Conservation (phyloP, 2,797 vertebrate species). For the Gobionotothen gibberifrons region DNA sequence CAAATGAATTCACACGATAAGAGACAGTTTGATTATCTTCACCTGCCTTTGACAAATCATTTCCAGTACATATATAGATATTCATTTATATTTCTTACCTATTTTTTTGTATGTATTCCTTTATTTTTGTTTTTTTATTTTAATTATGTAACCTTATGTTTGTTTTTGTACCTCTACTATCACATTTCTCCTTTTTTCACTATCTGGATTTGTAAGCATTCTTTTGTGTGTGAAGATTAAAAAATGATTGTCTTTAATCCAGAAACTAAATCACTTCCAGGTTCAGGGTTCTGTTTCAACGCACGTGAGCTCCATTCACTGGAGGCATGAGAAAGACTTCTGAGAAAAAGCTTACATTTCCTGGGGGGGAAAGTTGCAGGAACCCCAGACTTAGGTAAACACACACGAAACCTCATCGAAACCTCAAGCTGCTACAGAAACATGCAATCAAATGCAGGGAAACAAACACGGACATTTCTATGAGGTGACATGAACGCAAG, state of each 20-base stretch:
- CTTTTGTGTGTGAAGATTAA: too few relatives aligned
- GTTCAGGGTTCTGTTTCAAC: background rate
- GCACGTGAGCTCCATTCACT: background rate
- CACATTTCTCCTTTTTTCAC: too few relatives aligned
- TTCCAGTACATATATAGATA: too few relatives aligned
- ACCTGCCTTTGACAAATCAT: too few relatives aligned
- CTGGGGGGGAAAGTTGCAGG: conserved; percentile 7
- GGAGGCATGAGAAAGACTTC: conserved; percentile 15
- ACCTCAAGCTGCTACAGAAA: conserved; percentile 30
- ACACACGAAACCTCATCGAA: conserved; percentile 1
- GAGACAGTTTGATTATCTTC: too few relatives aligned
- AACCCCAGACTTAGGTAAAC: conserved; percentile 5
- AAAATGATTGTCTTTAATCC: background rate
- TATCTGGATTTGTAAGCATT: too few relatives aligned
- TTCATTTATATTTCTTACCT: too few relatives aligned
- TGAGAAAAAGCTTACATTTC: conserved; percentile 41
- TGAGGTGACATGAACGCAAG: background rate
- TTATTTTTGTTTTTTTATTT: too few relatives aligned
- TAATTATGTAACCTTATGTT: too few relatives aligned
- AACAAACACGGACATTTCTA: background rate
- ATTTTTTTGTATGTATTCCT: too few relatives aligned
- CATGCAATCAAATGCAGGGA: background rate
- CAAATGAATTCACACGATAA: too few relatives aligned
- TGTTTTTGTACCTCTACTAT: too few relatives aligned
- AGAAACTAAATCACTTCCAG: background rate